phyloP scores from a whole-genome alignment of 2,113 vertebrate genomes.

The Litocranius walleri region DNA sequence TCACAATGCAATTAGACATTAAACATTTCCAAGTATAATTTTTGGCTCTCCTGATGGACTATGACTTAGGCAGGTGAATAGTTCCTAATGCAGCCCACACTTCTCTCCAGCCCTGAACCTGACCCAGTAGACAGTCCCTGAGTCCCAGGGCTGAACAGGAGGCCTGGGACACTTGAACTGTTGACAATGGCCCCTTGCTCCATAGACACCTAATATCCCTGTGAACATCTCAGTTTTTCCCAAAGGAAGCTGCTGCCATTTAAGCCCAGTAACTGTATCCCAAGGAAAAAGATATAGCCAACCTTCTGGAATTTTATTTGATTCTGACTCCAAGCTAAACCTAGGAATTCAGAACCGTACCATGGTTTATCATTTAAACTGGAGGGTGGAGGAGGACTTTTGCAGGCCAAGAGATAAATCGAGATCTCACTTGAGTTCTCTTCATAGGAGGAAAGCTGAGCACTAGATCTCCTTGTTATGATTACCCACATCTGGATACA shows the following conservation, averaged over 20 bases:
- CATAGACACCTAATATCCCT: not conserved
- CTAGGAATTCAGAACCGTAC: not conserved
- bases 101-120: not conserved
- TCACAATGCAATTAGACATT: not conserved
- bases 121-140: not conserved
- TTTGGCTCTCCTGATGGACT: not conserved
- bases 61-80: not conserved
- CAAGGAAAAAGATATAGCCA: not conserved
- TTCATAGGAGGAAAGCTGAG: not conserved
- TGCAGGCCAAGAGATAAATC: not conserved
- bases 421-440: not conserved
- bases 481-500: not conserved
- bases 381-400: not conserved
- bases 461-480: not conserved
- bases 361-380: not conserved
- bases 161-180: not conserved
- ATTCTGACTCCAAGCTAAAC: not conserved
- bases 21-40: not conserved
- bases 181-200: not conserved
- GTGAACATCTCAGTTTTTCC: not conserved
- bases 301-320: not conserved
- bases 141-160: not conserved
- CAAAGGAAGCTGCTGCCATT: not conserved
- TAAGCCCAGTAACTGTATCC: not conserved
- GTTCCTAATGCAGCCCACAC: not conserved